Base-by-base conservation (phyloP, 2,888 invertebrate genomes). In the Dryadula phaetusa region DNA sequence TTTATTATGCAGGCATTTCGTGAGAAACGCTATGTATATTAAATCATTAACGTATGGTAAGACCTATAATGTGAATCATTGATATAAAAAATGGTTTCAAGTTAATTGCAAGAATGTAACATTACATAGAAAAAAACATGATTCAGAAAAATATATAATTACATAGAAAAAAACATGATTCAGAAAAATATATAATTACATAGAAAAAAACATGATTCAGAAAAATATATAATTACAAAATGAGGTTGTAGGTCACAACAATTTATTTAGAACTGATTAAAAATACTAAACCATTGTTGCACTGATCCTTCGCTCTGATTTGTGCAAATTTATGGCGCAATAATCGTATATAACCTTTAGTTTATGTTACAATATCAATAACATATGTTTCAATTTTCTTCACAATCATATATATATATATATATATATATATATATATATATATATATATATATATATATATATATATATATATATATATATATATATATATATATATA, bases 1-100 rank as follows among this genome's bases (percentile, higher is more conserved):
- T 65, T 20, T 20, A 44, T 46, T 54, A 63, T 66, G 66, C 60
- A 37, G 60, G 49, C 28, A 46, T 60, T 44, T 66, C 69, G 63
- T 69, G 68, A 58, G 56, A 69, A 69, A 69, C 65, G 68, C 65
- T 58, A 68, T 53, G 34, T 14, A 62, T 49, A 52, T 46, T 64
- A 16, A 68, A 69, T 69, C 65, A 69, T 65, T 65, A 52, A 52
- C 40, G 22, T 44, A 64, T 49, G 58, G 46, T 63, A 52, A 58
- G 44, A 44, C 46, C 61, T 47, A 65, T 64, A 53, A 58, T 52
- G 56, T 68, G 61, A 64, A 54, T 68, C 25, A 44, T 67, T 60
- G 40, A 40, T 22, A 56, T 37, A 56, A 56, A 37, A 37, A 56
- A 0, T 56, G 5, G 10, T 16, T 37, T 25, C 20, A 22, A 37